Conservation (phyloP, 1,140 invertebrate species). For the Agrypnia vestita region DNA sequence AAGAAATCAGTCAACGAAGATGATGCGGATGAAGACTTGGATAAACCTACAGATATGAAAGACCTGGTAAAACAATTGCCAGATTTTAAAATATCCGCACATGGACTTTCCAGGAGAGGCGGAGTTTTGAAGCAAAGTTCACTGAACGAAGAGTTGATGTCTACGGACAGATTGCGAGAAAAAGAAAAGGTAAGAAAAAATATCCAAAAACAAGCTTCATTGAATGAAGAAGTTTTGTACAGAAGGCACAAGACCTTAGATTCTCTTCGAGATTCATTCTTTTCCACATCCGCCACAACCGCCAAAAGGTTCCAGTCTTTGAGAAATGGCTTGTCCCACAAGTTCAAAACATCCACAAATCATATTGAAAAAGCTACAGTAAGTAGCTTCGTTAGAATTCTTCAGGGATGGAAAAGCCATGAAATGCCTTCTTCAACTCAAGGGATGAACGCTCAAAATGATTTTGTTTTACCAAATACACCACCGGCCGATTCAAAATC, state of each 20-base stretch:
- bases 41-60: conserved; percentile 79
- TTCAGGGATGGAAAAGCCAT: conserved; percentile 82
- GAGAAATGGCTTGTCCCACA: conserved; percentile 87
- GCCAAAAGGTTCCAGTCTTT: conserved; percentile 87
- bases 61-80: conserved; percentile 75
- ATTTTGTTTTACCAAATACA: conserved; percentile 57
- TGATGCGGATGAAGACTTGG: conserved; percentile 77
- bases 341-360: conserved; percentile 85
- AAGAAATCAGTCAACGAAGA: conserved; percentile 85
- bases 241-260: conserved; percentile 79
- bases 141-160: conserved; percentile 92
- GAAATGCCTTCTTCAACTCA: conserved; percentile 65
- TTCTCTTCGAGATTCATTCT: conserved; percentile 81
- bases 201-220: conserved; percentile 90
- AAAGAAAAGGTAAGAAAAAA: conserved; percentile 88
- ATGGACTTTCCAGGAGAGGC: conserved; percentile 70
- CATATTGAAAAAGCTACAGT: conserved; percentile 87
- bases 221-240: conserved; percentile 90
- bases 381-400: conserved; percentile 82
- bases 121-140: conserved; percentile 89
- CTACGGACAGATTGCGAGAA: conserved; percentile 84
- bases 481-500: conserved; percentile 58
- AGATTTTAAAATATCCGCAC: conserved; percentile 74
- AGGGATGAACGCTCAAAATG: conserved; percentile 32
- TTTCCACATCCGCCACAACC: conserved; percentile 80